Conservation (phyloP, 2,797 vertebrate genomes). For the Coccyzus lansbergi region DNA sequence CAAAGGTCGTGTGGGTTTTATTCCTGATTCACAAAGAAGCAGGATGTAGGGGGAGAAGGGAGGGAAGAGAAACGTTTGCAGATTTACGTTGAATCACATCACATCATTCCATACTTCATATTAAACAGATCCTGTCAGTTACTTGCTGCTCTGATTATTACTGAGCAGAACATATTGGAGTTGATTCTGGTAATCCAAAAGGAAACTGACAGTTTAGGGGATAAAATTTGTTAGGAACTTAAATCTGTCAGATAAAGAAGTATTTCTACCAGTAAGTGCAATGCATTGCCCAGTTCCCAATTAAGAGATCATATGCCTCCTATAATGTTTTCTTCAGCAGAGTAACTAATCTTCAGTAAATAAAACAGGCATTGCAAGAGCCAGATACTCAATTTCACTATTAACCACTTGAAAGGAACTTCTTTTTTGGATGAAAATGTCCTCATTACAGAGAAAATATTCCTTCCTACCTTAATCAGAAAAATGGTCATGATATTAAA, state of each 20-base stretch:
- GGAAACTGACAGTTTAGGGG: background rate
- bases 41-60: background rate
- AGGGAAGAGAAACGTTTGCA: background rate
- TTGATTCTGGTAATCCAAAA: background rate
- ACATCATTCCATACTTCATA: background rate
- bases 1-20: background rate
- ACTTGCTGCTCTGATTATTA: background rate
- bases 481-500: background rate
- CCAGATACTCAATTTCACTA: background rate
- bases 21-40: background rate
- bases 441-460: background rate
- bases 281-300: background rate
- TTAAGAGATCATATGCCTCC: background rate
- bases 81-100: background rate
- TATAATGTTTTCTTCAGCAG: background rate
- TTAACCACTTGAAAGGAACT: background rate
- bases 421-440: background rate
- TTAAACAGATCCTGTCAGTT: background rate
- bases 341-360: background rate
- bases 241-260: background rate
- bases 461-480: background rate
- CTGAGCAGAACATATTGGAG: background rate
- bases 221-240: background rate
- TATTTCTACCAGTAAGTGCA: background rate
- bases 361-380: background rate